Conservation (phyloP, 2,888 invertebrate species). For the Perithous albicinctus region DNA sequence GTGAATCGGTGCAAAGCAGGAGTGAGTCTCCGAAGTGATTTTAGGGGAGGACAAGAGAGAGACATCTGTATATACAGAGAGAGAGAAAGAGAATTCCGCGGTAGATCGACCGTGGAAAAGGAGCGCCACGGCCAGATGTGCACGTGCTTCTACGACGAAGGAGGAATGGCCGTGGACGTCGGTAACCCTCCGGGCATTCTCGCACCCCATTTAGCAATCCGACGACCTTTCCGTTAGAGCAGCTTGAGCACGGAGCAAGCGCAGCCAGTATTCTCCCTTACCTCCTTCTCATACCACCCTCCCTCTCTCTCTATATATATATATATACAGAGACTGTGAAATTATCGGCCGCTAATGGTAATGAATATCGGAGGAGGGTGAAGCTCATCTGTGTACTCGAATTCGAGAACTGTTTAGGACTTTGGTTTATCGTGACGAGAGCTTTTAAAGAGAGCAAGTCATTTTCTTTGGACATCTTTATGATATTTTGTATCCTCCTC, state of each 20-base stretch:
- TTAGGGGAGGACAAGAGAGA: neutral
- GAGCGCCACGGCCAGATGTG: neutral
- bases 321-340: slow-evolving; percentile 78
- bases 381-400: slow-evolving; percentile 48
- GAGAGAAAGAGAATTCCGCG: too few relatives aligned
- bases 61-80: too few relatives aligned
- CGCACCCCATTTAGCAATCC: slow-evolving; percentile 77
- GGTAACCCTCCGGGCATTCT: slow-evolving; percentile 67
- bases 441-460: slow-evolving; percentile 75
- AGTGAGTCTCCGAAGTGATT: slow-evolving; percentile 14
- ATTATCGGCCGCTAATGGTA: slow-evolving; percentile 82
- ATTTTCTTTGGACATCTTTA: neutral
- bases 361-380: slow-evolving; percentile 80
- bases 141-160: slow-evolving; percentile 31
- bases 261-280: neutral
- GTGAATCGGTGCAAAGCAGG: neutral
- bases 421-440: slow-evolving; percentile 32
- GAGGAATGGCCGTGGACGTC: slow-evolving; percentile 37
- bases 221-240: slow-evolving; percentile 65
- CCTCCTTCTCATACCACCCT: neutral
- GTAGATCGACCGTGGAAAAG: slow-evolving; percentile 20
- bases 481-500: neutral
- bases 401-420: slow-evolving; percentile 60
- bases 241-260: slow-evolving; percentile 23
- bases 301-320: too few relatives aligned